These are phyloP conservation scores for Stenodema calcarata DNA, from an alignment of 2,888 invertebrate species.

Conservation along the genomic window DNA sequence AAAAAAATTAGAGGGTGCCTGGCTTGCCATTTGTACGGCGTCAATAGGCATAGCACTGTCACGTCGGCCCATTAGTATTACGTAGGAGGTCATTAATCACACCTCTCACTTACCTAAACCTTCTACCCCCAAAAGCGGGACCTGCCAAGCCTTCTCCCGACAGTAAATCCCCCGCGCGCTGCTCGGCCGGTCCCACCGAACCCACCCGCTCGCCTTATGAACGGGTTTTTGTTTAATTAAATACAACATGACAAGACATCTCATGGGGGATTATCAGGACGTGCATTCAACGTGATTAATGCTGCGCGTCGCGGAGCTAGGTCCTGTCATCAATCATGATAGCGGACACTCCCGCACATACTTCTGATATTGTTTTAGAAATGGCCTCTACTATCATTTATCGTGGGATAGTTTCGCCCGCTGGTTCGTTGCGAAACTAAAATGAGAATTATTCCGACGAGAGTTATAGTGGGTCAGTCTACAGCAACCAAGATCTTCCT, in stretches of 20 bases:
- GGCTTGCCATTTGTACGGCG: constrained; percentile 3
- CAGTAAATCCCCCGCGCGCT: constrained; percentile 4
- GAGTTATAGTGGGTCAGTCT: no score
- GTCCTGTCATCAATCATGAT: constrained; percentile 37
- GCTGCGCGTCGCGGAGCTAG: constrained; percentile 12
- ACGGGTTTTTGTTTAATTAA: constrained; percentile 48
- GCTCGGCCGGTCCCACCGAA: neutral
- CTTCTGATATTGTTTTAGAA: constrained; percentile 25
- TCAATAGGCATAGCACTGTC: constrained; percentile 35
- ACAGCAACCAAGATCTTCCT: no score
- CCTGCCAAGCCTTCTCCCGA: constrained; percentile 13
- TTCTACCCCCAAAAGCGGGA: neutral
- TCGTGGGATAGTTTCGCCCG: neutral
- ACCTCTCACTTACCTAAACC: constrained; percentile 41
- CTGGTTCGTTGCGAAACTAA: no score
- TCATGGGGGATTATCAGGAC: constrained; percentile 40
- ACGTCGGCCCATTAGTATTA: constrained; percentile 23
- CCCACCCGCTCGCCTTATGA: neutral
- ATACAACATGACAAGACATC: constrained; percentile 43
- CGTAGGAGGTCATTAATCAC: constrained; percentile 38
- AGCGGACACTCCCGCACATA: constrained; percentile 5
- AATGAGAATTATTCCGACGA: no score
- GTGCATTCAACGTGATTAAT: constrained; percentile 46
- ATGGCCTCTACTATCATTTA: neutral
- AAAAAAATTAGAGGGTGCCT: neutral